A percentile compares a stretch with the other conserved stretches of the same genome.
Evolutionary conservation across 2,797 vertebrate species (phyloP).

Genomic region (Falco columbarius): DNA sequence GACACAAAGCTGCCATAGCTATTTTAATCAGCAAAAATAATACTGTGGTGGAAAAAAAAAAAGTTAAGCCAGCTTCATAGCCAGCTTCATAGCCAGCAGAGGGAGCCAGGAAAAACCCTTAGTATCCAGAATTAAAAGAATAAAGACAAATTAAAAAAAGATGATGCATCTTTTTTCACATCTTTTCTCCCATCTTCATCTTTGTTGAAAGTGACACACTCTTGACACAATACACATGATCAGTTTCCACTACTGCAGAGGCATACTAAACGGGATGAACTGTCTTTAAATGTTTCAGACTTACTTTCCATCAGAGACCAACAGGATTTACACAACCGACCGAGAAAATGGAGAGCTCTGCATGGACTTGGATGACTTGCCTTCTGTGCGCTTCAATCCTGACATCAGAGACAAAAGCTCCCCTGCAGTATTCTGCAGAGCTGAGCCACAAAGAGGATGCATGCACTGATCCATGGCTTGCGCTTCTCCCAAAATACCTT

Average conservation of each 20-base stretch:
- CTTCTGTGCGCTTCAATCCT: background rate
- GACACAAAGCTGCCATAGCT: slow-evolving; percentile 34
- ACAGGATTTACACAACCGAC: background rate
- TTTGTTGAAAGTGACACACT: background rate
- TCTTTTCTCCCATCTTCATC: background rate
- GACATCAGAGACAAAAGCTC: background rate
- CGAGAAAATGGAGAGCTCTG: background rate
- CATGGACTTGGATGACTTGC: background rate
- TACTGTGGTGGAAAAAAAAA: background rate
- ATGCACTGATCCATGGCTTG: background rate
- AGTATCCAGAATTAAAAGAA: background rate
- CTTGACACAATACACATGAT: background rate
- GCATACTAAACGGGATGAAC: background rate
- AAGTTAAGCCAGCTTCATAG: background rate
- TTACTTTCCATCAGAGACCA: background rate
- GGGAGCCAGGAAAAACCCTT: slow-evolving; percentile 60
- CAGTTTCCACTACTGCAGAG: background rate
- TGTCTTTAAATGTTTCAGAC: background rate
- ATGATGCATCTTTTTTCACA: background rate
- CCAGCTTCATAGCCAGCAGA: slow-evolving; percentile 61
- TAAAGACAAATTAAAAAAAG: slow-evolving; percentile 1
- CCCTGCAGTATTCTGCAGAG: background rate
- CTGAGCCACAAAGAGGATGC: background rate
- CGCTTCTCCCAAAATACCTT: background rate
- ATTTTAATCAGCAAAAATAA: slow-evolving; percentile 60